A percentile compares a stretch with the other conserved stretches of the same genome.
These are phyloP conservation scores for Trichonephila clavipes DNA, from an alignment of 1,140 invertebrate species.

Conservation along the genomic window DNA sequence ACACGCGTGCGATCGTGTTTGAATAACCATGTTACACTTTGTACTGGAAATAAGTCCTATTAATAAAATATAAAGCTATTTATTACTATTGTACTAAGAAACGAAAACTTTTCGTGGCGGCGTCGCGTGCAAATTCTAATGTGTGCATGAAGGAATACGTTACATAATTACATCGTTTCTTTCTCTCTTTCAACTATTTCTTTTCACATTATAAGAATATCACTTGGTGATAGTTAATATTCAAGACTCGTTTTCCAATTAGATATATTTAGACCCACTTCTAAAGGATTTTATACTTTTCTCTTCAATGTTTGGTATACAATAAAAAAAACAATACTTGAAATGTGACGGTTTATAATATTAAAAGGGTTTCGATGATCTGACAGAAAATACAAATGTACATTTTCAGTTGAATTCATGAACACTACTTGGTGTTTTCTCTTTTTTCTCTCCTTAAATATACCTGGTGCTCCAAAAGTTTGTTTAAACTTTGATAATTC, in stretches of 20 bases:
- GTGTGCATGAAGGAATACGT: background rate
- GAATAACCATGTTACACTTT: no score
- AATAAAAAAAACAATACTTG: no score
- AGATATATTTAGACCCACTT: background rate
- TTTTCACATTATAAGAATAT: background rate
- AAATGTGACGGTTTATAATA: no score
- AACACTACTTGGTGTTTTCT: no score
- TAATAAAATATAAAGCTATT: background rate
- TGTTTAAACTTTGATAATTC: no score
- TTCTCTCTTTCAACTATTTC: background rate
- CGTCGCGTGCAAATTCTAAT: background rate
- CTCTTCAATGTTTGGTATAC: background rate
- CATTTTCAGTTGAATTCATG: no score
- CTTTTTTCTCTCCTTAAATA: no score
- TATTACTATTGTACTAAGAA: background rate
- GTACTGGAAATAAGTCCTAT: background rate
- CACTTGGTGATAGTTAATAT: background rate
- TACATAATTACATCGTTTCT: background rate
- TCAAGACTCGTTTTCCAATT: background rate
- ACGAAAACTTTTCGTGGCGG: background rate
- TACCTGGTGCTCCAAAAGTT: no score
- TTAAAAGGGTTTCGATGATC: no score
- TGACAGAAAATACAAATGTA: no score
- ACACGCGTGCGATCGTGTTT: no score
- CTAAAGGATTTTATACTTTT: background rate